Percentiles rank a stretch among this genome's conserved stretches.
Evolutionary conservation across 2,888 invertebrate genomes (phyloP).

Genomic region (Drosophila glabriapex): DNA sequence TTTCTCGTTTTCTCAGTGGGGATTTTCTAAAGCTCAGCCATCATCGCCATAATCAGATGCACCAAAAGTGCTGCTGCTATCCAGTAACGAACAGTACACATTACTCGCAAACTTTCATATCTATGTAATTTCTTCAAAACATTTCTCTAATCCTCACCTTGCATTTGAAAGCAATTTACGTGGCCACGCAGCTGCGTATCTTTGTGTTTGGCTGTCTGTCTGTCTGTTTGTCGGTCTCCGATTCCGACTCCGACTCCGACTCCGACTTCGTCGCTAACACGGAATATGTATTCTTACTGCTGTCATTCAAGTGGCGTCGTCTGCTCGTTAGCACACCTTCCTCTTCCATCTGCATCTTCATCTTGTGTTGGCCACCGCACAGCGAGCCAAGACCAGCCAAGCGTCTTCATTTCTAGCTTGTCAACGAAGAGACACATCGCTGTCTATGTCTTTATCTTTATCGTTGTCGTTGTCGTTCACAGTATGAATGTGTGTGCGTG

Average conservation of each 20-base stretch:
- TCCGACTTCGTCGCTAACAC: constrained; percentile 11
- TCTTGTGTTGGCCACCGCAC: constrained; percentile 32
- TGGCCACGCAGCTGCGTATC: constrained; percentile 56
- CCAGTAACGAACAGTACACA: constrained; percentile 23
- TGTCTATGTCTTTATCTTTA: constrained; percentile 52
- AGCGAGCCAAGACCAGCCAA: constrained; percentile 32
- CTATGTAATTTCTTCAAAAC: constrained; percentile 61
- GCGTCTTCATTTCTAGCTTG: constrained; percentile 62
- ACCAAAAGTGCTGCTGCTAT: background rate
- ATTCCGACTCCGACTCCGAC: constrained; percentile 4
- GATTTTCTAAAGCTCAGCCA: constrained; percentile 15
- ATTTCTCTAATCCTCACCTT: constrained; percentile 77
- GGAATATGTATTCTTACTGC: constrained; percentile 50
- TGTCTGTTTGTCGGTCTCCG: constrained; percentile 15
- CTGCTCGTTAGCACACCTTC: constrained; percentile 75
- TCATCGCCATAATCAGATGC: constrained; percentile 21
- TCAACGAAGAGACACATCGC: constrained; percentile 53
- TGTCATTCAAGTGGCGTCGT: constrained; percentile 77
- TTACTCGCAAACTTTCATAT: constrained; percentile 69
- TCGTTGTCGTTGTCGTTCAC: constrained; percentile 23
- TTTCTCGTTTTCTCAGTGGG: constrained; percentile 9
- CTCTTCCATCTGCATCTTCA: constrained; percentile 17
- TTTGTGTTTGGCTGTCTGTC: constrained; percentile 4
- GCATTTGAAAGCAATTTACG: constrained; percentile 74
- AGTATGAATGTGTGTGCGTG: constrained; percentile 1